Percentiles rank a stretch among this genome's conserved stretches.
Conservation (phyloP, 2,888 invertebrate genomes). For the Macaria liturata region DNA sequence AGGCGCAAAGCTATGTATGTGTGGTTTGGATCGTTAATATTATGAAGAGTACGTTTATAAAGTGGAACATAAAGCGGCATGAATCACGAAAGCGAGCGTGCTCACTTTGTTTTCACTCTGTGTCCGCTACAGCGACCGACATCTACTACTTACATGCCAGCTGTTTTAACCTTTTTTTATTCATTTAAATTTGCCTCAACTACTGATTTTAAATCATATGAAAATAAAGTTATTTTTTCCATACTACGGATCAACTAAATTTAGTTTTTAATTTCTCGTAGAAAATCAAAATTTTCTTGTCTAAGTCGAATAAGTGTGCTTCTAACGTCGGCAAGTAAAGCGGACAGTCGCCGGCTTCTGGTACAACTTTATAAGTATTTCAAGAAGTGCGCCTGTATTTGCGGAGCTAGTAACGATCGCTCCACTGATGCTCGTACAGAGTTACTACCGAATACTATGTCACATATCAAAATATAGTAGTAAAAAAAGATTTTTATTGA, state of each 20-base stretch:
- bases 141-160: background rate
- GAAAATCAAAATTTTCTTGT: no score
- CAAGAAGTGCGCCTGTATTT: slow-evolving; percentile 3
- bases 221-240: no score
- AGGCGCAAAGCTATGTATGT: no score
- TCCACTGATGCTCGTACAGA: background rate
- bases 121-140: slow-evolving; percentile 10
- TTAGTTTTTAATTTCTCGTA: no score
- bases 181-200: background rate
- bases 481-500: no score
- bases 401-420: slow-evolving; percentile 1
- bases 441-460: no score
- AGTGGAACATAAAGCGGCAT: slow-evolving; percentile 46
- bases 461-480: no score
- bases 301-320: slow-evolving; percentile 4
- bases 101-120: slow-evolving; percentile 30
- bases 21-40: slow-evolving; percentile 40
- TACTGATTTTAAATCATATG: no score
- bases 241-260: no score
- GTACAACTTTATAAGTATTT: slow-evolving; percentile 13
- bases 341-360: slow-evolving; percentile 3
- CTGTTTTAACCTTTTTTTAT: slow-evolving; percentile 7
- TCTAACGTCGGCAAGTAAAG: background rate
- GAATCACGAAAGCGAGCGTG: slow-evolving; percentile 50
- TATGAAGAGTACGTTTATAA: slow-evolving; percentile 46